Evolutionary conservation across 2,113 vertebrate species (phyloP).

Genomic region (Ceyx cyanopectus): DNA sequence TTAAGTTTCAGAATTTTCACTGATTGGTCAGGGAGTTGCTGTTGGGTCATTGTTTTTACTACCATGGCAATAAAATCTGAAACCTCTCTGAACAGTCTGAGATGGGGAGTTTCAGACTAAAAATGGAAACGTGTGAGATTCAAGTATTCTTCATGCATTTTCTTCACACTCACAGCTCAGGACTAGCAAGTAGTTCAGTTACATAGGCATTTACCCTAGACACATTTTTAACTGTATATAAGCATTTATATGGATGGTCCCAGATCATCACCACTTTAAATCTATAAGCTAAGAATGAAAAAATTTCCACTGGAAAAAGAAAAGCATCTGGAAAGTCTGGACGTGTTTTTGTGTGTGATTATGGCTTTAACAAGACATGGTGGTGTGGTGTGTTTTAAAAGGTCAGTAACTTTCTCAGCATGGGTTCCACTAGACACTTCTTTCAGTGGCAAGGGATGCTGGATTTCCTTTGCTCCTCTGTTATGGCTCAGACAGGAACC

Average conservation of each 20-base stretch:
- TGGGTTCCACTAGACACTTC: background rate
- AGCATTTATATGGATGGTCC: background rate
- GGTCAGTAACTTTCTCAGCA: background rate
- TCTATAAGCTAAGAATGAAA: background rate
- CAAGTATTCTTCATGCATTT: conserved; percentile 44
- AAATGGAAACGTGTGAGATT: conserved; percentile 42
- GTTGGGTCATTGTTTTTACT: conserved; percentile 41
- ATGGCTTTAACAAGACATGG: no score
- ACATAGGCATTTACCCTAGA: background rate
- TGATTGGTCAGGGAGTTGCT: conserved; percentile 10
- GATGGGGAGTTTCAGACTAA: conserved; percentile 21
- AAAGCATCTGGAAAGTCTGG: background rate
- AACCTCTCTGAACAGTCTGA: background rate
- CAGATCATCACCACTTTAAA: background rate
- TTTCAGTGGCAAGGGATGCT: background rate
- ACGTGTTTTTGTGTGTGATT: background rate
- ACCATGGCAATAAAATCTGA: conserved; percentile 42
- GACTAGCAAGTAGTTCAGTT: conserved; percentile 6
- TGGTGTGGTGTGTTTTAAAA: background rate
- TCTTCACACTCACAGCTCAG: background rate
- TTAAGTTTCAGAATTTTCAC: conserved; percentile 32
- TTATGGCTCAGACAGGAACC: background rate
- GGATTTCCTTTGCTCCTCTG: background rate
- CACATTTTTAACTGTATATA: background rate
- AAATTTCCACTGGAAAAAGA: background rate